Evolutionary conservation across 2,797 vertebrate genomes (phyloP).

Genomic region (Petrocephalus sullivani): DNA sequence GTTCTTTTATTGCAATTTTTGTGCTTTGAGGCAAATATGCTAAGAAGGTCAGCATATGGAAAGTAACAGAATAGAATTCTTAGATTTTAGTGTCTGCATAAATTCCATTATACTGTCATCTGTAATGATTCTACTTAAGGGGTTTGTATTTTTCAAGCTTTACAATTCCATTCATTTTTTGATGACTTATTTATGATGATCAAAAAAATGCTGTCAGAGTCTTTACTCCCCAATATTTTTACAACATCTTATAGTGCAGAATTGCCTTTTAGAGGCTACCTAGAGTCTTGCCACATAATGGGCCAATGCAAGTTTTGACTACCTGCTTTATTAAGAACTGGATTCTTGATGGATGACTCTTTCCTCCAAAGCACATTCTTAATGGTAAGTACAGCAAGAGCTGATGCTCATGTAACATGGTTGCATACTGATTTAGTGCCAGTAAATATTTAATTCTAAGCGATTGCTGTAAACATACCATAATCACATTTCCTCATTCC

Average conservation of each 20-base stretch:
- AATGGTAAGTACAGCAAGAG: background rate
- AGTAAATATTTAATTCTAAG: constrained; percentile 6
- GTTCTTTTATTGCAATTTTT: background rate
- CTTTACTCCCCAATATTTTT: background rate
- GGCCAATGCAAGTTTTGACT: background rate
- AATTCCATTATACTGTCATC: background rate
- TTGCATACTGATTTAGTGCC: background rate
- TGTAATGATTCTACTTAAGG: background rate
- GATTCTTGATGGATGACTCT: background rate
- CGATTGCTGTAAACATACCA: background rate
- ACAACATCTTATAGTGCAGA: background rate
- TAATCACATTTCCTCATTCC: constrained; percentile 5
- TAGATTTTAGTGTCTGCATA: background rate
- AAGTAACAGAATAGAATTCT: background rate
- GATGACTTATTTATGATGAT: background rate
- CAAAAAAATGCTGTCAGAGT: background rate
- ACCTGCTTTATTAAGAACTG: background rate
- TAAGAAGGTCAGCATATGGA: background rate
- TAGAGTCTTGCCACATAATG: background rate
- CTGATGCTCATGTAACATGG: background rate
- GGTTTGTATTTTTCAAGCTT: background rate
- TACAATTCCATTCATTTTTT: background rate
- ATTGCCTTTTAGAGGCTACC: background rate
- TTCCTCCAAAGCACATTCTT: background rate
- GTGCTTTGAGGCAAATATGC: background rate